phyloP scores from a whole-genome alignment of 2,888 invertebrate genomes.

The Tiliacea citrago region DNA sequence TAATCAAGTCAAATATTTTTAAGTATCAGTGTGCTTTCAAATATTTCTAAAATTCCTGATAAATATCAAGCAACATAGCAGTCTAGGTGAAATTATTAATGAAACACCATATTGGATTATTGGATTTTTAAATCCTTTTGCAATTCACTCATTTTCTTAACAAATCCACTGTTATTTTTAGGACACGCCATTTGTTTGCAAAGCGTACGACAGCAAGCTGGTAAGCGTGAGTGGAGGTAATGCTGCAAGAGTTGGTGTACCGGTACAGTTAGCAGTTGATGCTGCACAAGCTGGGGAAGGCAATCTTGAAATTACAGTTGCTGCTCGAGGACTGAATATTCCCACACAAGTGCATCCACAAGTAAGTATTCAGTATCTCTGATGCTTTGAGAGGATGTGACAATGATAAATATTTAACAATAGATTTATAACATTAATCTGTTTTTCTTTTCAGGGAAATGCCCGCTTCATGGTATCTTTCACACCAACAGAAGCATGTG shows the following conservation, averaged over 20 bases:
- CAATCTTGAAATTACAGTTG: conserved; percentile 98
- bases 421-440: neutral
- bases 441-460: conserved; percentile 80
- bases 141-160: too few species aligned
- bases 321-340: conserved; percentile 97
- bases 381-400: neutral
- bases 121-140: neutral
- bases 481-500: conserved; percentile 97
- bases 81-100: neutral
- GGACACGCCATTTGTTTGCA: conserved; percentile 97
- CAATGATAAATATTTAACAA: neutral
- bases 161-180: conserved; percentile 63
- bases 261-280: conserved; percentile 98
- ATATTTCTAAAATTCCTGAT: neutral
- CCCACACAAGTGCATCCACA: conserved; percentile 98
- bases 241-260: conserved; percentile 94
- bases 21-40: neutral
- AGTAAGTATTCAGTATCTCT: conserved; percentile 88
- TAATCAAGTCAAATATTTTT: neutral
- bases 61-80: neutral
- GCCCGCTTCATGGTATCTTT: conserved; percentile 98
- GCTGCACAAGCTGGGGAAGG: conserved; percentile 99
- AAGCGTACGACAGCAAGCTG: conserved; percentile 97
- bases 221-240: conserved; percentile 95
- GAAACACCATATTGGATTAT: neutral